phyloP scores from a whole-genome alignment of 2,797 vertebrate species.

The Epinephelus coioides region DNA sequence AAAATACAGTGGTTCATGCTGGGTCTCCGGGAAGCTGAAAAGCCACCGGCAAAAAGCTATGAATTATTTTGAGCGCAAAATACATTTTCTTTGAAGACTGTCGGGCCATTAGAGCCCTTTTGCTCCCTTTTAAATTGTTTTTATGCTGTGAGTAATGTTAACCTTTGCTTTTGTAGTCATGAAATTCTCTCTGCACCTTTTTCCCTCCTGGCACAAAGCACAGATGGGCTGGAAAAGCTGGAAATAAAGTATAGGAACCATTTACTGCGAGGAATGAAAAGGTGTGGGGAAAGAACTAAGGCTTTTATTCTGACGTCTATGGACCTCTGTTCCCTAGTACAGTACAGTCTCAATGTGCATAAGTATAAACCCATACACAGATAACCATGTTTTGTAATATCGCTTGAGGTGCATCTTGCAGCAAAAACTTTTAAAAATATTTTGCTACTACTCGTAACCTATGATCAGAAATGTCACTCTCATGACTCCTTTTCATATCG shows the following conservation, averaged over 20 bases:
- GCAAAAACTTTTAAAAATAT: slow-evolving; percentile 28
- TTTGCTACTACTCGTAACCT: background rate
- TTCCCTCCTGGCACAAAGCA: slow-evolving; percentile 82
- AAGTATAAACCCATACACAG: slow-evolving; percentile 35
- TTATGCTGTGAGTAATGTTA: slow-evolving; percentile 89
- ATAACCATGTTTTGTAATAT: slow-evolving; percentile 21
- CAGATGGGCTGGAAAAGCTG: slow-evolving; percentile 75
- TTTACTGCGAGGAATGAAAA: slow-evolving; percentile 77
- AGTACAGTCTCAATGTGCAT: slow-evolving; percentile 23
- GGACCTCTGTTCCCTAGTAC: slow-evolving; percentile 35
- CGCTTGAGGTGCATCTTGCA: slow-evolving; percentile 11
- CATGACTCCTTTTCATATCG: too few relatives aligned
- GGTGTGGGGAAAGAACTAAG: slow-evolving; percentile 60
- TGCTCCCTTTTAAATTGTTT: slow-evolving; percentile 89
- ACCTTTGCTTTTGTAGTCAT: slow-evolving; percentile 89
- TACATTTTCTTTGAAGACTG: slow-evolving; percentile 90
- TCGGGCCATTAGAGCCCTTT: slow-evolving; percentile 88
- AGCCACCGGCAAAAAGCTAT: slow-evolving; percentile 88
- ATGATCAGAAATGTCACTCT: too few relatives aligned
- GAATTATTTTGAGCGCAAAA: slow-evolving; percentile 90
- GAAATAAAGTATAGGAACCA: slow-evolving; percentile 83
- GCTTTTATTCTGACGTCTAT: slow-evolving; percentile 59
- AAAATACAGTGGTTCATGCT: slow-evolving; percentile 90
- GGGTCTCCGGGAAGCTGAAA: slow-evolving; percentile 87
- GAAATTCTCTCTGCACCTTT: slow-evolving; percentile 85